These are phyloP conservation scores for Papilio helenus DNA, from an alignment of 1,140 invertebrate genomes.

Conservation along the genomic window DNA sequence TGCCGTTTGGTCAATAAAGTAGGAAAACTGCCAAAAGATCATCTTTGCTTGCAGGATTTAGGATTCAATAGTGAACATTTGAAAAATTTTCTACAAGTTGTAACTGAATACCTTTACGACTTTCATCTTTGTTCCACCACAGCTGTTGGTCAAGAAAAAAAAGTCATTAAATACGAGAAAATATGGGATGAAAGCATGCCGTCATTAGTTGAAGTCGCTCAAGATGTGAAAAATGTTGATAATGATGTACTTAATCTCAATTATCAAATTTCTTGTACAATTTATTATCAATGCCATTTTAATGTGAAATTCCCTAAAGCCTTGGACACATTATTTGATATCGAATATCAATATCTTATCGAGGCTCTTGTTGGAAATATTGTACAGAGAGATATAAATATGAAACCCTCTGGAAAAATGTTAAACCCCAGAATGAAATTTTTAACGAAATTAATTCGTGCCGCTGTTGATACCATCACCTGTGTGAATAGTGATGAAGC, in stretches of 20 bases:
- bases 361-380: conserved; percentile 69
- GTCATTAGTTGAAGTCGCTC: conserved; percentile 89
- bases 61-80: conserved; percentile 88
- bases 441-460: conserved; percentile 86
- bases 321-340: conserved; percentile 90
- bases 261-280: conserved; percentile 88
- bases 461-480: conserved; percentile 85
- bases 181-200: conserved; percentile 87
- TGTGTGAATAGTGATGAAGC: conserved; percentile 65
- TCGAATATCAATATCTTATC: conserved; percentile 73
- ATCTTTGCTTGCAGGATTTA: conserved; percentile 89
- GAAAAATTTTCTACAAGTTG: conserved; percentile 87
- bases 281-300: conserved; percentile 91
- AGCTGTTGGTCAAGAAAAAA: conserved; percentile 76
- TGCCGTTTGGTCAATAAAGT: conserved; percentile 94
- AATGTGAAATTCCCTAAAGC: conserved; percentile 89
- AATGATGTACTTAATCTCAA: conserved; percentile 91
- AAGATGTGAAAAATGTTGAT: conserved; percentile 89
- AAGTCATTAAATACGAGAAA: conserved; percentile 85
- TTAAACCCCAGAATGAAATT: conserved; percentile 85
- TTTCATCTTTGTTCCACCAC: conserved; percentile 87
- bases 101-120: conserved; percentile 88
- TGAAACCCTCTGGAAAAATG: conserved; percentile 77
- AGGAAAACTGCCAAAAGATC: conserved; percentile 93
- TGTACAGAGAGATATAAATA: conserved; percentile 58